Evolutionary conservation across 2,888 invertebrate species (phyloP), one percentile per base, ranked within the genome.

Genomic region (Epinotia nisella): DNA sequence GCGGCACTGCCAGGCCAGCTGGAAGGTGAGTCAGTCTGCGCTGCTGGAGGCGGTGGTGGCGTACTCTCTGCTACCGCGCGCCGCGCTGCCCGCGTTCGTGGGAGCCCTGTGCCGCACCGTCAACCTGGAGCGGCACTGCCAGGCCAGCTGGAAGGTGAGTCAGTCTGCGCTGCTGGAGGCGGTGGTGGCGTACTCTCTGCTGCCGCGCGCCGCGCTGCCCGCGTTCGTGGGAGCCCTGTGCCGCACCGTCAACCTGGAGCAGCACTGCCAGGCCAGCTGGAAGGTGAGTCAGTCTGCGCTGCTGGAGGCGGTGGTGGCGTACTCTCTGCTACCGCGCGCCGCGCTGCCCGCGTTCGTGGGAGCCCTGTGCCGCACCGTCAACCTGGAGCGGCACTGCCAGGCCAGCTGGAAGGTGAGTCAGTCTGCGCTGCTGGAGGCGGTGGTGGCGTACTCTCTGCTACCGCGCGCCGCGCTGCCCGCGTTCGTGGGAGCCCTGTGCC

Each of bases 371-470:
- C 95, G 97, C 77, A 96, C 98, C 77, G 98, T 98, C 70, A 98
- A 97, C 92, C 92, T 96, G 77, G 96, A 96, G 83, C 94, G 94
- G 68, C 97, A 98, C 90, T 97, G 97, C 86, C 95, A 95, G 82
- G 94, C 94, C 76, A 96, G 98, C 81, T 98, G 98, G 97, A 97
- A 96, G 95, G 96, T 96, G 87, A 80, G 41, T 24, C 29, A 4
- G 13, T 21, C n/a, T 13, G 45, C 51, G 84, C 96, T 98, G 78
- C 95, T 99, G 82, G 98, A 98, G 90, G 96, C 97, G 56, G 96
- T 98, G 76, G 96, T 98, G 76, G 97, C 98, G 79, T 99, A 98
- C 92, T 97, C 97, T 84, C 97, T 97, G 87, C 95, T 98, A 86
- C 98, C 98, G 56, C 95, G 96, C 66, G 96, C 96, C 81, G 96